A percentile compares a stretch with the other conserved stretches of the same genome.
These are phyloP conservation scores for Aselliscus stoliczkanus DNA, from an alignment of 2,797 vertebrate genomes.

Conservation along the genomic window DNA sequence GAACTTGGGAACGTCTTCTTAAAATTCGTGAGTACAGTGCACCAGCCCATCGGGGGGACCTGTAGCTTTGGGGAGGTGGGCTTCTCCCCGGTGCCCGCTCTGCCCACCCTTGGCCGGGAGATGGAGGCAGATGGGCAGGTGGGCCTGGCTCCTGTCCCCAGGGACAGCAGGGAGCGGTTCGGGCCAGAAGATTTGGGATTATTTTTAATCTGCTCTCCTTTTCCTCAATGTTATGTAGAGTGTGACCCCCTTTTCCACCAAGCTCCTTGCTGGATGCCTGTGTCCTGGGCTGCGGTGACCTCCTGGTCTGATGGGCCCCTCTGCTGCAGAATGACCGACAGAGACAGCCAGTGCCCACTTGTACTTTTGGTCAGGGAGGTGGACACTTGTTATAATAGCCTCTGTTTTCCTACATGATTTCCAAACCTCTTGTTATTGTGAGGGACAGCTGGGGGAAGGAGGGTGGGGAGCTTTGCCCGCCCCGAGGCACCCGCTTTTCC, in stretches of 20 bases:
- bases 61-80: background rate
- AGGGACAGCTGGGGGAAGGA: background rate
- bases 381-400: background rate
- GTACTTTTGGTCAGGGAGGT: background rate
- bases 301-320: background rate
- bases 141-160: constrained; percentile 71
- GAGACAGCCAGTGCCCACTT: background rate
- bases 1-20: constrained; percentile 95
- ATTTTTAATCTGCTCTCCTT: constrained; percentile 61
- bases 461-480: too few relatives aligned
- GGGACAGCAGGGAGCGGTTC: constrained; percentile 44
- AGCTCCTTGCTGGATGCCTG: background rate
- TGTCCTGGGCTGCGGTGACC: background rate
- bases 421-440: background rate
- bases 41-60: background rate
- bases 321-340: background rate
- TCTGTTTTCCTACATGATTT: too few relatives aligned
- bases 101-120: background rate
- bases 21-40: constrained; percentile 91
- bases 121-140: constrained; percentile 68
- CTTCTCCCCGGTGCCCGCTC: background rate
- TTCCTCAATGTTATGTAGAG: background rate
- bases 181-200: background rate
- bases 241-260: background rate
- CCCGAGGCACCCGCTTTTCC: too few relatives aligned